These are phyloP conservation scores for Diabrotica undecimpunctata DNA, from an alignment of 1,140 invertebrate species.

Conservation along the genomic window DNA sequence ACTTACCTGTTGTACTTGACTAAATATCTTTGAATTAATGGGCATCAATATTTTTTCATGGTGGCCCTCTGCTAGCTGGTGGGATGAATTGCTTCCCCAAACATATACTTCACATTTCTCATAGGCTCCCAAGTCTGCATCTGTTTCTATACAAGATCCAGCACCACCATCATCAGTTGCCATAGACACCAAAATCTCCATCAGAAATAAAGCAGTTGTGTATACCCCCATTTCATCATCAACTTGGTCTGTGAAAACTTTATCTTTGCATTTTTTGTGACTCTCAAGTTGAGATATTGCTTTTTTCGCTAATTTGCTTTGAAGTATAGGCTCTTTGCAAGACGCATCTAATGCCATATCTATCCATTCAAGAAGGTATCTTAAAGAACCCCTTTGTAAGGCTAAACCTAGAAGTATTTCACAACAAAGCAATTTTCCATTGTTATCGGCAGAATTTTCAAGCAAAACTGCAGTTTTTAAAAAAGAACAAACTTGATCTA, in stretches of 20 bases:
- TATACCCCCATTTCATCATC: slow-evolving; percentile 48
- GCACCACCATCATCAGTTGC: slow-evolving; percentile 39
- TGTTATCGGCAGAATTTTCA: slow-evolving; percentile 51
- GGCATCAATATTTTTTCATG: slow-evolving; percentile 61
- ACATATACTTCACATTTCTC: slow-evolving; percentile 58
- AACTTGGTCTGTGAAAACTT: slow-evolving; percentile 18
- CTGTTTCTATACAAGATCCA: slow-evolving; percentile 25
- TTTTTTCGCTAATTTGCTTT: slow-evolving; percentile 31
- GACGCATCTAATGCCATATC: slow-evolving; percentile 55
- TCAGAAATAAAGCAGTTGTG: slow-evolving; percentile 53
- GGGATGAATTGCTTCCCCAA: slow-evolving; percentile 68
- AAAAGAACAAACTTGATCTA: slow-evolving; percentile 56
- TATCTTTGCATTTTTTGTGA: slow-evolving; percentile 27
- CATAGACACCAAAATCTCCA: slow-evolving; percentile 53
- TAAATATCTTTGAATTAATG: slow-evolving; percentile 56
- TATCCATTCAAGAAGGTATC: slow-evolving; percentile 64
- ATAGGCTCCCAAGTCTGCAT: slow-evolving; percentile 36
- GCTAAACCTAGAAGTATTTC: slow-evolving; percentile 59
- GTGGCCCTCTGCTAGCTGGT: slow-evolving; percentile 60
- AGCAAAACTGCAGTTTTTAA: slow-evolving; percentile 54
- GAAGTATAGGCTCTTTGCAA: slow-evolving; percentile 25
- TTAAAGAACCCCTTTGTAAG: slow-evolving; percentile 60
- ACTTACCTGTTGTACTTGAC: slow-evolving; percentile 56
- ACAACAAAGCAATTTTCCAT: slow-evolving; percentile 53
- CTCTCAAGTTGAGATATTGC: slow-evolving; percentile 37